Conservation (phyloP, 1,140 invertebrate genomes). For the Euwallacea fornicatus region DNA sequence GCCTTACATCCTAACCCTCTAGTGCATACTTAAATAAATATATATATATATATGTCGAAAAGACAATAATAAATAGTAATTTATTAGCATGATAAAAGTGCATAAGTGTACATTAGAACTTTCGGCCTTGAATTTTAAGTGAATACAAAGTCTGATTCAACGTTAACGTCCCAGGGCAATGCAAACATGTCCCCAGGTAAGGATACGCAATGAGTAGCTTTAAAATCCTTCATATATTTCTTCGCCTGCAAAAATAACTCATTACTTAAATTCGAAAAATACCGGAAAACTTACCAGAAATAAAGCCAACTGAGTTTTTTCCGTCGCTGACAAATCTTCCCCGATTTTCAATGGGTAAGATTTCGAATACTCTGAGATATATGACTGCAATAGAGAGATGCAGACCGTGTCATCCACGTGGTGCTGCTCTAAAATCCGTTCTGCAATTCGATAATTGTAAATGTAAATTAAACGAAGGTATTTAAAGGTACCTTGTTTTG, state of each 20-base stretch:
- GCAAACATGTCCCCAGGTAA: conserved; percentile 71
- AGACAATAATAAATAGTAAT: too few relatives aligned
- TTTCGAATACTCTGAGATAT: conserved; percentile 59
- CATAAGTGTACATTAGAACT: too few relatives aligned
- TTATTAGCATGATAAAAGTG: too few relatives aligned
- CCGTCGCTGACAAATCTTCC: conserved; percentile 55
- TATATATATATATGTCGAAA: too few relatives aligned
- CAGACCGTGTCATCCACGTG: conserved; percentile 58
- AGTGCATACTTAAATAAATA: too few relatives aligned
- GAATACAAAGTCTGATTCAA: conserved; percentile 48
- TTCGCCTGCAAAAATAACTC: conserved; percentile 59
- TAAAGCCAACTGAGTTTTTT: conserved; percentile 61
- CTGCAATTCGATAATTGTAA: conserved; percentile 37
- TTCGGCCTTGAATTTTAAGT: conserved; percentile 33
- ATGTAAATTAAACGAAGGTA: neutral
- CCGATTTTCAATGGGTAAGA: conserved; percentile 67
- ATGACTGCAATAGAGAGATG: conserved; percentile 58
- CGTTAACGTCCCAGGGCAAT: conserved; percentile 57
- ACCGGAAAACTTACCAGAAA: conserved; percentile 60
- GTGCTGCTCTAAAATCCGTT: conserved; percentile 43
- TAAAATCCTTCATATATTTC: conserved; percentile 84
- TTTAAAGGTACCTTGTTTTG: conserved; percentile 1
- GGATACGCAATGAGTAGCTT: conserved; percentile 83
- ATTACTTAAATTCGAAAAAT: neutral
- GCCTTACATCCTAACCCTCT: too few relatives aligned